Conservation (phyloP, 2,797 vertebrate species). For the Clamator glandarius region DNA sequence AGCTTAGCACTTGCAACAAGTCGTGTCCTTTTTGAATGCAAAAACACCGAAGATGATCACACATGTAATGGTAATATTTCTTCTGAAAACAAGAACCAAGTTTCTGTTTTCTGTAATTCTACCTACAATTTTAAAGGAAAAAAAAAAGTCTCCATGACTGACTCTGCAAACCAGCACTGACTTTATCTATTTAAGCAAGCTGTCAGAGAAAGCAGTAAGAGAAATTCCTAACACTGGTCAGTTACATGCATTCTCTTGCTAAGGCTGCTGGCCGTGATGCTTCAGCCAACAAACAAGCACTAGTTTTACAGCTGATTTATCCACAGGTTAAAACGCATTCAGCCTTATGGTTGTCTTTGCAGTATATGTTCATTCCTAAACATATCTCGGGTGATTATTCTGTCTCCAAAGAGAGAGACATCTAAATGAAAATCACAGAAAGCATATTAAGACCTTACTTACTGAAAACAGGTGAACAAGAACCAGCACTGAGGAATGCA, state of each 20-base stretch:
- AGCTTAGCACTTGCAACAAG: neutral
- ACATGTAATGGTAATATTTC: fast-evolving
- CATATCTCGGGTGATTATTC: neutral
- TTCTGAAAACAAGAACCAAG: neutral
- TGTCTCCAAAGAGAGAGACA: neutral
- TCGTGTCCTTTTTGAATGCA: neutral
- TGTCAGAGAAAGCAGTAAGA: neutral
- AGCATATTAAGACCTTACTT: neutral
- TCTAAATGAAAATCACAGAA: neutral
- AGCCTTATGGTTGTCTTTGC: neutral
- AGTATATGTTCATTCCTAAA: neutral
- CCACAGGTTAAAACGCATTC: neutral
- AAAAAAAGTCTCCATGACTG: neutral
- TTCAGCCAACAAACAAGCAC: neutral
- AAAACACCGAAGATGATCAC: neutral
- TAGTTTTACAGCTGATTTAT: neutral
- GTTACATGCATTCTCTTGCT: neutral
- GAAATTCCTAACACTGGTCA: neutral
- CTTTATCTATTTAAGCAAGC: neutral
- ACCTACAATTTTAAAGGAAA: neutral
- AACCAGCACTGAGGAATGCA: neutral
- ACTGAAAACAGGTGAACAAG: neutral
- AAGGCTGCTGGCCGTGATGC: neutral
- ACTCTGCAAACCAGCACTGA: neutral
- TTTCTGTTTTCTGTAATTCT: neutral